Conservation (phyloP, 1,140 invertebrate genomes). For the Sinonovacula constricta region DNA sequence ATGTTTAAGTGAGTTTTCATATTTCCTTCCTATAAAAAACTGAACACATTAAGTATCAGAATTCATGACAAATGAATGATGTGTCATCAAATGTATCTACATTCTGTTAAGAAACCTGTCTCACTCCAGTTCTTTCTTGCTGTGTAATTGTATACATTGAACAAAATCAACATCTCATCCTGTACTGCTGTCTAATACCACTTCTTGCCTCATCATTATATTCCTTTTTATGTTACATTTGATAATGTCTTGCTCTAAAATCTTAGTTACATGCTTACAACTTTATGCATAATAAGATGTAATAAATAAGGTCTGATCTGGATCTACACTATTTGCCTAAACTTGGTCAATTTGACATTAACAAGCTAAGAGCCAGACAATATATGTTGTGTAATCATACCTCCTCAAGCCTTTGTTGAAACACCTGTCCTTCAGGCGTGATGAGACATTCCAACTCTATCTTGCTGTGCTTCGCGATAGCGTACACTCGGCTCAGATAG, state of each 20-base stretch:
- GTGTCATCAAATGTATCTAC: too few relatives aligned
- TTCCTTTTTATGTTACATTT: neutral
- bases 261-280: neutral
- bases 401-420: slow-evolving; percentile 62
- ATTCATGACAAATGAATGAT: too few relatives aligned
- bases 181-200: too few relatives aligned
- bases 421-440: slow-evolving; percentile 61
- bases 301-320: neutral
- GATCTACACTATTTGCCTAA: neutral
- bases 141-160: too few relatives aligned
- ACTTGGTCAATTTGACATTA: neutral
- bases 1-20: too few relatives aligned
- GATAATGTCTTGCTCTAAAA: neutral
- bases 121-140: too few relatives aligned
- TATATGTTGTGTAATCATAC: slow-evolving; percentile 33
- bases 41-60: too few relatives aligned
- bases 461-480: slow-evolving; percentile 65
- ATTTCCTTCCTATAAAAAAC: too few relatives aligned
- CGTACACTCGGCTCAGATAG: slow-evolving; percentile 61
- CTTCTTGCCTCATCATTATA: too few relatives aligned
- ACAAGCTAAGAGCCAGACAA: neutral
- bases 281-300: neutral
- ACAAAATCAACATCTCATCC: too few relatives aligned
- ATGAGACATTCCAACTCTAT: slow-evolving; percentile 58
- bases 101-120: too few relatives aligned